Evolutionary conservation across 2,113 vertebrate species (phyloP), one percentile per base, ranked within the genome.

Genomic region (Castor canadensis): DNA sequence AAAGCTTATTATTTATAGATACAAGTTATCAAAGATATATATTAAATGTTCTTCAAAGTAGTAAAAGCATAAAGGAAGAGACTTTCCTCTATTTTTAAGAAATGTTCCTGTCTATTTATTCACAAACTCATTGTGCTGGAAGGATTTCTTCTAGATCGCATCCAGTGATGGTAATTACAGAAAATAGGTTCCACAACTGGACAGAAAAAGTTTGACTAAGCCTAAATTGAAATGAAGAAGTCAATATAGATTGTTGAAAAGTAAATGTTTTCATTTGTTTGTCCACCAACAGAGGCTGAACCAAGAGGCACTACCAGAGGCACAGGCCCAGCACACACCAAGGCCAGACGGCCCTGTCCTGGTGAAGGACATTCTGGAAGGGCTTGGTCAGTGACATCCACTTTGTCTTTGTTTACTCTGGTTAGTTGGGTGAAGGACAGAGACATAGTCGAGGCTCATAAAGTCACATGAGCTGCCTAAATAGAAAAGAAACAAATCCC

Each of bases 141-240:
- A 69, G 28, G 13, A 35, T 64, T 94, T 81, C 85, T 45, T 73
- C 69, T 82, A 1, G 13, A 69, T 76, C 0, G 20, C 0, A 93
- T 9, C 30, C 1, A 0, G 0, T 4, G 32, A 47, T 72, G 56
- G 3, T 82, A 20, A 15, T 60, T n/a, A 80, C 80, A 92, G 90
- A 92, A 96, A 75, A 82, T 87, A 40, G 67, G 87, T 52, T 96
- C 80, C 89, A 64, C 69, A 79, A 75, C 58, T 95, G 58, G 62
- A 20, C 35, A 22, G n/a, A 56, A 32, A 71, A 86, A 60, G 38
- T 67, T 45, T 60, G 16, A 13, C 60, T 80, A 64, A 80, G 26
- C 76, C 64, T 58, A 89, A 72, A 35, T 49, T 15, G 72, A 83
- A 95, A 56, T 56, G 10, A 87, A 45, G n/a, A 81, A 8, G 11